Evolutionary conservation across 1,140 invertebrate genomes (phyloP).

Genomic region (Drosophila oshimai): DNA sequence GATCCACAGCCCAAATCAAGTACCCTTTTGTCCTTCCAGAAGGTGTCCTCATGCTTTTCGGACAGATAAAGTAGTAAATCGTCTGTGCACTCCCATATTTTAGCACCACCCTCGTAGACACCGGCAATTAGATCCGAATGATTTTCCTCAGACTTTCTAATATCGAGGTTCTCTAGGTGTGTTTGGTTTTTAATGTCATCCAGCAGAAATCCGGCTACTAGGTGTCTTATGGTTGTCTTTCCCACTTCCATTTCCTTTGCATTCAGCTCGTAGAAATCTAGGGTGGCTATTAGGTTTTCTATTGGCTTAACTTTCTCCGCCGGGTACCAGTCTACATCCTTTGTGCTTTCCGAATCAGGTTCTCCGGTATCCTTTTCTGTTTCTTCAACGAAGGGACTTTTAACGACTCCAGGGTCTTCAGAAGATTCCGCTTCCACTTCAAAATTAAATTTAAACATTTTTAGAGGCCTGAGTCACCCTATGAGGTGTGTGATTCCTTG

Average conservation of each 20-base stretch:
- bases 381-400: constrained; percentile 34
- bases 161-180: constrained; percentile 73
- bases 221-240: constrained; percentile 34
- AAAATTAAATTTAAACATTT: constrained; percentile 84
- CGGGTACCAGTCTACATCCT: constrained; percentile 65
- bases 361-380: not conserved
- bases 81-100: constrained; percentile 94
- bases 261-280: constrained; percentile 82
- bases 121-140: constrained; percentile 89
- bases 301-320: constrained; percentile 37
- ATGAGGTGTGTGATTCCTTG: not conserved
- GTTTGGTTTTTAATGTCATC: constrained; percentile 68
- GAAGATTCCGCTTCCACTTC: constrained; percentile 81
- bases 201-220: constrained; percentile 65
- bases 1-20: constrained; percentile 94
- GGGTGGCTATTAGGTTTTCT: constrained; percentile 40
- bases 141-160: constrained; percentile 86
- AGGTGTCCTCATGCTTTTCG: constrained; percentile 56
- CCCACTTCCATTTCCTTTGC: constrained; percentile 42
- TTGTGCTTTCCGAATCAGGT: not conserved
- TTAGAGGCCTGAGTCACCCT: not conserved
- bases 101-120: constrained; percentile 92
- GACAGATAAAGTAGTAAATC: constrained; percentile 88
- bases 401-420: constrained; percentile 14
- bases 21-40: constrained; percentile 83